Base-by-base conservation (phyloP, 2,888 invertebrate species). In the Drosophila mimetica region DNA sequence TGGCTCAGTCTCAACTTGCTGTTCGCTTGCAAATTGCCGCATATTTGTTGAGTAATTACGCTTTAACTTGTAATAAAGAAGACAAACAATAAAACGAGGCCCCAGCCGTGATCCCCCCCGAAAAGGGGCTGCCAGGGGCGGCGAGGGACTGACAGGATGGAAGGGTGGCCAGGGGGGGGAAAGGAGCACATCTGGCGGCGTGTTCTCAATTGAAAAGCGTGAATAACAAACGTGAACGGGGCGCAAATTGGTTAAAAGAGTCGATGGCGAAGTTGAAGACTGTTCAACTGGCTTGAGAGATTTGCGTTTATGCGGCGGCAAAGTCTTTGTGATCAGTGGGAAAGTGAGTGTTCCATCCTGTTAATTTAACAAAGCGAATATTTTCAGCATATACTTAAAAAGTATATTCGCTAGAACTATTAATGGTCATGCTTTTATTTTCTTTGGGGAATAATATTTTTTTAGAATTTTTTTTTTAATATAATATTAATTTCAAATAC, bases 1-100 rank as follows among this genome's bases (percentile, higher is more conserved):
- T 39, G 47, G 44, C 64, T 39, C 28, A 11, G 18, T n/a, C 25
- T 36, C 8, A 44, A 59, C 66, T 75, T 39, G 55, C 64, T 61
- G 80, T 52, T 73, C 61, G 60, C 78, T 64, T 77, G 73, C 86
- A 88, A 86, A 88, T 88, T 88, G 86, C 86, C 65, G 80, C 86
- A 86, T 83, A 88, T 88, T 86, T 88, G 86, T 82, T 85, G 77
- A 86, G 82, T 82, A 88, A 88, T 88, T 88, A 85, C 87, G 80
- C 86, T 89, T 82, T 86, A 88, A 86, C 89, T 86, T 88, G 87
- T 79, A 89, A 89, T 89, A 89, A 89, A 88, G 87, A 89, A 89
- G 86, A 81, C 89, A 89, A 89, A 88, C 89, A 89, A 89, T 86
- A 85, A 89, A 88, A 88, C 77, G 76, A 86, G 88, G 78, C 73